Evolutionary conservation across 2,113 vertebrate genomes (phyloP).

Genomic region (Perccottus glenii): DNA sequence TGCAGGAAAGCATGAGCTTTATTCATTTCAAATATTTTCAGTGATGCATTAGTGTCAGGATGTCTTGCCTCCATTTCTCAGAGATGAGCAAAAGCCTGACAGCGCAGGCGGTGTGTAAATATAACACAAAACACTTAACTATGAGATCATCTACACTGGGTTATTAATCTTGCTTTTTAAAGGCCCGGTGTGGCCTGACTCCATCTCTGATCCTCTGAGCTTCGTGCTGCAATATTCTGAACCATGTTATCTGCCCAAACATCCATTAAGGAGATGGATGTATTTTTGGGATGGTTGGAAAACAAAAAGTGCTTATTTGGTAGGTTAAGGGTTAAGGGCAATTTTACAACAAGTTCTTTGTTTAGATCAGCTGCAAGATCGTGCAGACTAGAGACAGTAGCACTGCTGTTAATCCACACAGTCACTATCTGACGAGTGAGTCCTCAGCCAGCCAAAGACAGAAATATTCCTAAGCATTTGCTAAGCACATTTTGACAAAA

Average conservation of each 20-base stretch:
- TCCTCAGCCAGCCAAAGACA: not conserved
- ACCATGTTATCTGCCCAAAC: slow-evolving; percentile 37
- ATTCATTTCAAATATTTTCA: slow-evolving; percentile 78
- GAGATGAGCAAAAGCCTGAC: slow-evolving; percentile 57
- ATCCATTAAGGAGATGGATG: slow-evolving; percentile 77
- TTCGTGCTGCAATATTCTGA: slow-evolving; percentile 54
- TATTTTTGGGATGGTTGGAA: slow-evolving; percentile 64
- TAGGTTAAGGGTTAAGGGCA: slow-evolving; percentile 69
- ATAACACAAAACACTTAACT: slow-evolving; percentile 84
- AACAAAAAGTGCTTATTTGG: slow-evolving; percentile 73
- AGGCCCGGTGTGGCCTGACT: slow-evolving; percentile 62
- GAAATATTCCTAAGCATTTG: not conserved
- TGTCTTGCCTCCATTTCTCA: slow-evolving; percentile 72
- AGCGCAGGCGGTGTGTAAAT: slow-evolving; percentile 74
- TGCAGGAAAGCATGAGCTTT: slow-evolving; percentile 59
- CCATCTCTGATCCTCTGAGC: slow-evolving; percentile 45
- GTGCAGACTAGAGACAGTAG: slow-evolving; percentile 39
- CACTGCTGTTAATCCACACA: slow-evolving; percentile 48
- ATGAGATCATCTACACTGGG: slow-evolving; percentile 79
- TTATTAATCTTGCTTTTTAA: slow-evolving; percentile 82
- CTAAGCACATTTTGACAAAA: too few species aligned
- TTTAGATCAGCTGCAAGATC: slow-evolving; percentile 55
- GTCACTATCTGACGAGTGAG: slow-evolving; percentile 36
- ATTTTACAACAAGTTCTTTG: slow-evolving; percentile 68
- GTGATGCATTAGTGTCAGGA: slow-evolving; percentile 77